Evolutionary conservation across 1,140 invertebrate genomes (phyloP), one percentile per base, ranked within the genome.

Genomic region (Piezodorus guildinii): DNA sequence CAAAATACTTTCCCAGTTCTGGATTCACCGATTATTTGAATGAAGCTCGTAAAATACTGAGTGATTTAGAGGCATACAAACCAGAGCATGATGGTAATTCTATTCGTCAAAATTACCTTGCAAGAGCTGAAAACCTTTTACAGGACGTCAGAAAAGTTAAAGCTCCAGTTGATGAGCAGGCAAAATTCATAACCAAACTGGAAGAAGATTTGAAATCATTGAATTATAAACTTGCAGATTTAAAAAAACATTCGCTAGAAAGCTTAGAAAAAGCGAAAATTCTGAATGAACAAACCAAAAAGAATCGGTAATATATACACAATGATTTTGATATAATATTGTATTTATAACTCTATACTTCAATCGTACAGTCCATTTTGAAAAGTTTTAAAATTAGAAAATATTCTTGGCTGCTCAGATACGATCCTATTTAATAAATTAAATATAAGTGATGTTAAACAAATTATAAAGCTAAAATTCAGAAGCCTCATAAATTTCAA

Each of bases 1-100:
- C 23, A 23, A 65, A 65, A 61, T 61, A 39, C 27, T 25, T 49
- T 23, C n/a, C 19, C n/a, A 52, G 45, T 16, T 17, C 45, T 3
- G 52, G 88, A 72, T 80, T 90, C 0, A 90, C 93, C 56, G 82
- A 80, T 17, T 86, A 89, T 0, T 69, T 94, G 4, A 75, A 79
- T 14, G 82, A 91, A 71, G 91, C 89, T 0, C 77, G 87, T 65
- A 73, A 80, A 0, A 85, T 89, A 4, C 76, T 91, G 16, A 76
- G 78, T 1, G 79, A 81, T 45, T 86, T 94, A 68, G 9, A 69
- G 60, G 16, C 44, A 67, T 27, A 17, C 61, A 43, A 9, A 49
- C 61, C 14, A 8, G 9, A 46, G 19, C 25, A 62, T 17, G 46
- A 21, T 23, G 54, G 71, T 73, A 66, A 63, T 70, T 14, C 65